These are phyloP conservation scores for Pipistrellus pipistrellus DNA, from an alignment of 2,797 vertebrate genomes.

Conservation along the genomic window DNA sequence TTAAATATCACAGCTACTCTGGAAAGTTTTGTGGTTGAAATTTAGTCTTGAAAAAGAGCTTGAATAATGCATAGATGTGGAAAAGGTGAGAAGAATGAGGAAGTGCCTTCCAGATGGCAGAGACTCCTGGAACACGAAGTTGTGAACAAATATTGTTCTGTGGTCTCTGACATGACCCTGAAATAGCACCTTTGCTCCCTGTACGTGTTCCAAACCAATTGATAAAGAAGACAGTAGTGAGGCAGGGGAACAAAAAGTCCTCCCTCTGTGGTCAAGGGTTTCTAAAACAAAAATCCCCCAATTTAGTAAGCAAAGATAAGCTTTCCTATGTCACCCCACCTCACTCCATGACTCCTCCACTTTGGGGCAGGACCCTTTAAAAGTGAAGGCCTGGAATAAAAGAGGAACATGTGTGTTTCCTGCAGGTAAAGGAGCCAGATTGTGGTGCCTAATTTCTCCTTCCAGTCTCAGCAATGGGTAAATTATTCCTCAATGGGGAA, in stretches of 20 bases:
- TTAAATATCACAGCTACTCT: constrained; percentile 75
- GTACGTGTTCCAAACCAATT: background rate
- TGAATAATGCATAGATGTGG: constrained; percentile 56
- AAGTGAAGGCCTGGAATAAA: background rate
- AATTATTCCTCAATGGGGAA: background rate
- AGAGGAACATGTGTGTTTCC: background rate
- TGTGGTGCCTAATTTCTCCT: background rate
- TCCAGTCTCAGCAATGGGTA: background rate
- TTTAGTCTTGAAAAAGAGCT: constrained; percentile 41
- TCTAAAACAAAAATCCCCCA: background rate
- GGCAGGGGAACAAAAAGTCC: background rate
- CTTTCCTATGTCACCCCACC: background rate
- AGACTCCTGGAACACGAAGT: constrained; percentile 26
- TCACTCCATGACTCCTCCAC: fast-evolving
- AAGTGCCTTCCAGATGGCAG: constrained; percentile 69
- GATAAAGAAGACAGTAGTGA: background rate
- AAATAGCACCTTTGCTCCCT: constrained; percentile 1
- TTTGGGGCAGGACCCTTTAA: background rate
- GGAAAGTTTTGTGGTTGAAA: constrained; percentile 77
- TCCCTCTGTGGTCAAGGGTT: background rate
- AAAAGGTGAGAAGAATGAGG: constrained; percentile 70
- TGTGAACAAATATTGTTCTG: constrained; percentile 8
- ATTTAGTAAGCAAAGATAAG: background rate
- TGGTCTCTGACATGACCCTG: constrained; percentile 52
- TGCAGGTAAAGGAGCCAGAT: background rate